Conservation (phyloP, 2,797 vertebrate species). For the Peromyscus melanophrys region DNA sequence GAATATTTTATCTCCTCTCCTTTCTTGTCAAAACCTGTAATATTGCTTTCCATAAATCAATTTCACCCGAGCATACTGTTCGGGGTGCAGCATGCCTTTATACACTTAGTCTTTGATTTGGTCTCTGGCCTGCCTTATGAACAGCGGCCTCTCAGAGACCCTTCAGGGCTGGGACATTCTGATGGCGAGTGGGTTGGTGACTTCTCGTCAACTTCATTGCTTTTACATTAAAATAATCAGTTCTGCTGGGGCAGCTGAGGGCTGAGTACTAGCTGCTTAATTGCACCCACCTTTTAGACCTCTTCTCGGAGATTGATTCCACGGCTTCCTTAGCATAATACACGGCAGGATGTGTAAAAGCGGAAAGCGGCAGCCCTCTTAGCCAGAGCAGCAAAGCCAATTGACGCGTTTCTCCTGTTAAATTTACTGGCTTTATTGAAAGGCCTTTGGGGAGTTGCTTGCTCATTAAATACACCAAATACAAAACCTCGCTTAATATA, state of each 20-base stretch:
- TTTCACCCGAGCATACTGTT: slow-evolving; percentile 11
- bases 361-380: background rate
- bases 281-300: slow-evolving; percentile 39
- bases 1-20: slow-evolving; percentile 70
- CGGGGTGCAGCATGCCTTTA: slow-evolving; percentile 8
- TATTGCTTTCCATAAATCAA: slow-evolving; percentile 44
- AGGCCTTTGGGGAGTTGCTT: slow-evolving; percentile 81
- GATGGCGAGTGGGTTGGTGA: background rate
- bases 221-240: slow-evolving; percentile 68
- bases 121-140: slow-evolving; percentile 52
- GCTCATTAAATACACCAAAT: slow-evolving; percentile 83
- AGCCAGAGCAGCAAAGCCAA: slow-evolving; percentile 52
- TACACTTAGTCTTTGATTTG: slow-evolving; percentile 44
- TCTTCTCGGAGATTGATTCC: slow-evolving; percentile 49
- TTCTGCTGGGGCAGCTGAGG: slow-evolving; percentile 15
- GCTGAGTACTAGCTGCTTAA: background rate
- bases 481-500: slow-evolving; percentile 76
- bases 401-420: slow-evolving; percentile 74
- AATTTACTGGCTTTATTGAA: slow-evolving; percentile 78
- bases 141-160: slow-evolving; percentile 19
- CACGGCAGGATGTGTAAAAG: slow-evolving; percentile 49
- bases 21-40: slow-evolving; percentile 55
- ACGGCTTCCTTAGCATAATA: slow-evolving; percentile 58
- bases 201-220: slow-evolving; percentile 32
- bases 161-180: slow-evolving; percentile 35